A percentile compares a stretch with the other conserved stretches of the same genome.
Evolutionary conservation across 2,797 vertebrate genomes (phyloP).

Genomic region (Antrozous pallidus): DNA sequence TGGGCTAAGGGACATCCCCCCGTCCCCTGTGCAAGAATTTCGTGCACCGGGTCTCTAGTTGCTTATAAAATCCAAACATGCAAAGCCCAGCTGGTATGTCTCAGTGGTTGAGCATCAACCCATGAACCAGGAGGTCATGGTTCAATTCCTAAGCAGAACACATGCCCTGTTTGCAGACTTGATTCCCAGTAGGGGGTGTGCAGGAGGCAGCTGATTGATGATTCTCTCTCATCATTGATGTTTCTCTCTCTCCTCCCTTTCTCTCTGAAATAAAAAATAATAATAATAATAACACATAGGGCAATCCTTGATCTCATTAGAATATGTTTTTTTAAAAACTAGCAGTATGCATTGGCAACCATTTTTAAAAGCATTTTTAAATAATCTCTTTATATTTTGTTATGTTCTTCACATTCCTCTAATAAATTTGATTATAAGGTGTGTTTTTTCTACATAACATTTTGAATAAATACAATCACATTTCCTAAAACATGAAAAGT

Average conservation of each 20-base stretch:
- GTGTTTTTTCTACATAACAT: background rate
- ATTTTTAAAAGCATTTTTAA: background rate
- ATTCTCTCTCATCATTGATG: too few species aligned
- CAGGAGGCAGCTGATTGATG: too few species aligned
- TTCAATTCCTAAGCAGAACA: too few species aligned
- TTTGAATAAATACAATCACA: background rate
- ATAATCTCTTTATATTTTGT: background rate
- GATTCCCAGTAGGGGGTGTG: too few species aligned
- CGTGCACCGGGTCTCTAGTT: background rate
- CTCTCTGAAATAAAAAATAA: background rate
- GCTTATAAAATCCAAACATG: background rate
- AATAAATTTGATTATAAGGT: background rate
- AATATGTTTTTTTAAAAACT: background rate
- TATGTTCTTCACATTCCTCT: background rate
- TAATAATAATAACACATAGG: background rate
- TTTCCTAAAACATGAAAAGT: background rate
- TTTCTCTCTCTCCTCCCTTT: too few species aligned
- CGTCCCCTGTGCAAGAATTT: too few species aligned
- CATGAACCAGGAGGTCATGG: too few species aligned
- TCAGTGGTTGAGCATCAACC: too few species aligned
- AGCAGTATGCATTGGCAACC: background rate
- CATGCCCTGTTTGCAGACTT: too few species aligned
- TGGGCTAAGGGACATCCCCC: too few species aligned
- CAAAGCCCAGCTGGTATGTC: background rate
- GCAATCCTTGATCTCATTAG: background rate